These are phyloP conservation scores for Zaprionus inermis DNA, from an alignment of 1,140 invertebrate genomes.

Conservation along the genomic window DNA sequence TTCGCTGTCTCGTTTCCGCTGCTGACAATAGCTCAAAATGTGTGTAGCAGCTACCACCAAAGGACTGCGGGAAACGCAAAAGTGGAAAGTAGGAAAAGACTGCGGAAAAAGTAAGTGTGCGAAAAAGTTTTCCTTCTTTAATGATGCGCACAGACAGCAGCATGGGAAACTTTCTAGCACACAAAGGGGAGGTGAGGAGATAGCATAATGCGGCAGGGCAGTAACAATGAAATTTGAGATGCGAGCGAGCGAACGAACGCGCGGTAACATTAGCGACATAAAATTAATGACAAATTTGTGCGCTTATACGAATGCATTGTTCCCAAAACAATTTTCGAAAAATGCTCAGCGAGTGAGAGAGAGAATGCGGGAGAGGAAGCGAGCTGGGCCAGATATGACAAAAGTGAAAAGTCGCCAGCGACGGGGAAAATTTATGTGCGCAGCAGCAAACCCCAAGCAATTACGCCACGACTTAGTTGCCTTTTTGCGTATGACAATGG, in stretches of 20 bases:
- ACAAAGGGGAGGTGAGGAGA: neutral
- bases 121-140: constrained; percentile 68
- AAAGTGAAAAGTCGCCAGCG: constrained; percentile 48
- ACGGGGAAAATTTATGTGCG: constrained; percentile 42
- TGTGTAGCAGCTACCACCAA: constrained; percentile 62
- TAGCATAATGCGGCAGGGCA: neutral
- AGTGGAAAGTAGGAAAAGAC: constrained; percentile 5
- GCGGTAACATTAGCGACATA: constrained; percentile 55
- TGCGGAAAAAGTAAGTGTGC: constrained; percentile 52
- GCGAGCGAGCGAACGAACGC: constrained; percentile 19
- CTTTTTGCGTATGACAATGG: constrained; percentile 38
- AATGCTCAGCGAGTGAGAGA: constrained; percentile 15
- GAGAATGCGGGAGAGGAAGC: neutral
- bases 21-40: constrained; percentile 70
- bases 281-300: constrained; percentile 73
- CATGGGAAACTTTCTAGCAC: constrained; percentile 32
- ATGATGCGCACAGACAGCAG: constrained; percentile 71
- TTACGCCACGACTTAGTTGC: constrained; percentile 50
- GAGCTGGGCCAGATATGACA: constrained; percentile 41
- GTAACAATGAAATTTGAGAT: constrained; percentile 47
- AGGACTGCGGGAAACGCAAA: constrained; percentile 27
- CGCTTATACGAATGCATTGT: constrained; percentile 61
- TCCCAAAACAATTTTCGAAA: constrained; percentile 48
- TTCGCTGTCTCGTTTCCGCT: neutral
- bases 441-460: constrained; percentile 46